Base-by-base conservation (phyloP, 2,113 vertebrate species). In the Thunnus maccoyii region DNA sequence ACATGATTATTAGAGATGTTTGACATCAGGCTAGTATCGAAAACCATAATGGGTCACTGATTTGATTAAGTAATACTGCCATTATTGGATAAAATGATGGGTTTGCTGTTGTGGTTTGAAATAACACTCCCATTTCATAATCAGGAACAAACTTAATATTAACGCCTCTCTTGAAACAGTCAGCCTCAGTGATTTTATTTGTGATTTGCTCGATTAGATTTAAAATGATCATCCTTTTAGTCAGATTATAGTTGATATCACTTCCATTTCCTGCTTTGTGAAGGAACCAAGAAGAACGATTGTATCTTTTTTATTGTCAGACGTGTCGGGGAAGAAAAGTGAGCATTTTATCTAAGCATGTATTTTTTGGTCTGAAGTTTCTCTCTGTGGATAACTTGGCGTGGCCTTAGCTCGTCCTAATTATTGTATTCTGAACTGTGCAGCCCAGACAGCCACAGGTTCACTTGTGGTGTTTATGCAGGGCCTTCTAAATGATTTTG, bases 401-500 rank as follows among this genome's bases (percentile, higher is more conserved):
- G 52, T 77, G 75, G 82, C 79, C 83, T 67, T 80, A 62, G 72
- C 84, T 57, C 32, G 65, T 86, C 76, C 65, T 93, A 92, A 93
- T 92, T 93, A 89, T 90, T 86, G 86, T 60, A 78, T 85, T 86
- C 64, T 89, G 78, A 90, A 85, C 84, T 83, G 78, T 69, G 78
- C 75, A 14, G 84, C 71, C 25, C 32, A 83, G 74, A 85, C 86
- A 83, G 91, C 92, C 92, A 92, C 92, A 91, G 90, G 92, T 94
- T 91, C 85, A 86, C 88, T 74, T 61, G 30, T 76, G 76, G 75
- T 93, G 92, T 93, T 93, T 87, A 87, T 80, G 88, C 89, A 55
- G 84, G 80, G 83, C 71, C 84, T 82, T 88, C 86, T 82, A 91
- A 94, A 94, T 89, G 91, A 92, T 93, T 92, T 78, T 66, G 92